phyloP scores from a whole-genome alignment of 2,888 invertebrate species.

The Acleris laterana region DNA sequence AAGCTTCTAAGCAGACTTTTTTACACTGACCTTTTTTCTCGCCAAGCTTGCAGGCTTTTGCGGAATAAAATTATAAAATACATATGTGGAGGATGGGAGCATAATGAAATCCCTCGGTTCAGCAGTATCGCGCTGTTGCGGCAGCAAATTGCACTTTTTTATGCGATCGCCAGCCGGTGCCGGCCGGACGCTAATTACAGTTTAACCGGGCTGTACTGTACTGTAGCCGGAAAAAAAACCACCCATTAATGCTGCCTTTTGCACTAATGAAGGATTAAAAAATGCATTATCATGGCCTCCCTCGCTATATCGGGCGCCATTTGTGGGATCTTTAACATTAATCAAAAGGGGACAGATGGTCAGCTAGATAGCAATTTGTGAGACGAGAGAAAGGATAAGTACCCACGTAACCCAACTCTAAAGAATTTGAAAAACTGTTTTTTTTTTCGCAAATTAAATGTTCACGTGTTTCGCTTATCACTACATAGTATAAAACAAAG shows the following conservation, averaged over 20 bases:
- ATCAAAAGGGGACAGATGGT: conserved; percentile 17
- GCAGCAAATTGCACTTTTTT: conserved; percentile 33
- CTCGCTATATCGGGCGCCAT: conserved; percentile 5
- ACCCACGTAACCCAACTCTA: no score
- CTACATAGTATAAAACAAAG: no score
- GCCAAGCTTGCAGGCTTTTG: no score
- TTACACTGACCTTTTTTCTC: no score
- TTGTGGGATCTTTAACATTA: conserved; percentile 17
- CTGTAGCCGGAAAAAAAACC: conserved; percentile 27
- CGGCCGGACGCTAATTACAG: conserved; percentile 32
- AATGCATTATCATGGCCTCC: conserved; percentile 33
- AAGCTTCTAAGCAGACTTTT: no score
- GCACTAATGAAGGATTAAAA: conserved; percentile 37
- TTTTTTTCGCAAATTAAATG: no score
- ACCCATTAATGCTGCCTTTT: conserved; percentile 27
- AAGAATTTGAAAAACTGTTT: no score
- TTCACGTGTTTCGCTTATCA: no score
- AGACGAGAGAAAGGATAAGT: neutral
- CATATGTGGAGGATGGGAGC: conserved; percentile 9
- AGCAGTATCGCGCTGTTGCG: conserved; percentile 26
- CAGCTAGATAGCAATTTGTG: neutral
- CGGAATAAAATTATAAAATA: conserved; percentile 11
- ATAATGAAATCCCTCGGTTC: conserved; percentile 21
- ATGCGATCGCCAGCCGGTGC: conserved; percentile 28
- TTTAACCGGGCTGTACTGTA: conserved; percentile 26